Base-by-base conservation (phyloP, 2,113 vertebrate genomes). In the Anas platyrhynchos region DNA sequence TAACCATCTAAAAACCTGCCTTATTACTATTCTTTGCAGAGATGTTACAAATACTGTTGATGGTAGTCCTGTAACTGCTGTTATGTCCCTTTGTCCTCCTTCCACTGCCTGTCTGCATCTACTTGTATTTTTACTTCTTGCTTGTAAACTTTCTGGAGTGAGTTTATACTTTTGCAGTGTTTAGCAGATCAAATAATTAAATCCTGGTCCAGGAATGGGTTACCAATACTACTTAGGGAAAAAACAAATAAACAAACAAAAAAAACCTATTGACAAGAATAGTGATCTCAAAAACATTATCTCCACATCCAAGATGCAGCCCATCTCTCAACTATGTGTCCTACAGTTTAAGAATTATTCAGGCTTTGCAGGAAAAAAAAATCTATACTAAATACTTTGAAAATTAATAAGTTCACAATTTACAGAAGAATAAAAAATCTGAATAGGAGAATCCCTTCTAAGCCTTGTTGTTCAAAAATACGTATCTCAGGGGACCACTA, bases 401-500 rank as follows among this genome's bases (percentile, higher is more conserved):
- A 93, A 83, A 34, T 8, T 48, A 92, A 83, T 58, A 95, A 74
- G 11, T 22, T 46, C 58, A 9, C 34, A 55, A 44, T 55, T 58
- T 71, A 67, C 41, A 89, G 73, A 69, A 83, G 83, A 88, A 82
- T 43, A 7, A 83, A 81, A 69, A 58, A 55, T 58, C 29, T 55
- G 41, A 87, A 56, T 61, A 55, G 27, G 67, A 96, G 76, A 15
- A 12, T 15, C 27, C n/a, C 74, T 90, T 79, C 6, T 22, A 86
- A 80, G 56, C 3, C 2, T 11, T 22, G 2, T 17, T 74, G 92
- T 86, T 84, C 10, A 95, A 73, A 88, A 92, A 73, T 86, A 65
- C 52, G 78, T 44, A 82, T 89, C 94, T 81, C 43, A 94, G 54
- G 65, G 54, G 92, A 96, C 97, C 91, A 97, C 91, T 63, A 86